Base-by-base conservation (phyloP, 2,888 invertebrate species). In the Melieria crassipennis region DNA sequence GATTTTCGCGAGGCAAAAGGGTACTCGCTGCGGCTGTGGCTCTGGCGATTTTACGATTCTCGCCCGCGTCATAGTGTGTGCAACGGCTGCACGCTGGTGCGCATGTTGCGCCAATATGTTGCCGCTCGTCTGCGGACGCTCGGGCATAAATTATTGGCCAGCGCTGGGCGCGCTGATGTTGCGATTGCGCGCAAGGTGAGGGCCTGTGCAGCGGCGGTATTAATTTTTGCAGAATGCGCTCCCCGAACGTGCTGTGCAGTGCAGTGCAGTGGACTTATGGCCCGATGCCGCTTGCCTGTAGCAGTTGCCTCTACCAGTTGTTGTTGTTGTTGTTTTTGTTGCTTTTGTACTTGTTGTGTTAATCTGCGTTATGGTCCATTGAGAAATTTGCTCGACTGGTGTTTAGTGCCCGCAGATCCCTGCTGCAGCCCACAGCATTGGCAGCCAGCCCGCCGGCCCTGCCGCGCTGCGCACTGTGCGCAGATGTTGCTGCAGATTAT, bases 131-230 rank as follows among this genome's bases (percentile, higher is more conserved):
- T 72, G 72, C 79, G 78, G 74, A 77, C 80, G 79, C 73, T 65
- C 77, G 75, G 79, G 83, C 82, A 84, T 84, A 84, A 84, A 84
- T 84, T 84, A 84, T 84, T 84, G 81, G 78, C 82, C 83, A 84
- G 63, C 63, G 47, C 66, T 69, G 71, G 58, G 60, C 65, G 64
- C 65, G 65, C 62, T 63, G 75, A 70, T 63, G 75, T 70, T 80
- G 82, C 58, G 50, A 77, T 79, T 66, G 78, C 79, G 82, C 52
- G 52, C 58, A 45, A 43, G 60, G 52, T 48, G 69, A 55, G 61
- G 52, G 60, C 69, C 47, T 61, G 60, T 68, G 48, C 60, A 61
- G 62, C 69, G 56, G 62, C 56, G 43, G 63, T 69, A 69, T 63
- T 69, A 82, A 79, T 78, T 81, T 75, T 76, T 71, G 64, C 67